These are phyloP conservation scores for Frankliniella intonsa DNA, from an alignment of 2,888 invertebrate genomes.

Conservation along the genomic window DNA sequence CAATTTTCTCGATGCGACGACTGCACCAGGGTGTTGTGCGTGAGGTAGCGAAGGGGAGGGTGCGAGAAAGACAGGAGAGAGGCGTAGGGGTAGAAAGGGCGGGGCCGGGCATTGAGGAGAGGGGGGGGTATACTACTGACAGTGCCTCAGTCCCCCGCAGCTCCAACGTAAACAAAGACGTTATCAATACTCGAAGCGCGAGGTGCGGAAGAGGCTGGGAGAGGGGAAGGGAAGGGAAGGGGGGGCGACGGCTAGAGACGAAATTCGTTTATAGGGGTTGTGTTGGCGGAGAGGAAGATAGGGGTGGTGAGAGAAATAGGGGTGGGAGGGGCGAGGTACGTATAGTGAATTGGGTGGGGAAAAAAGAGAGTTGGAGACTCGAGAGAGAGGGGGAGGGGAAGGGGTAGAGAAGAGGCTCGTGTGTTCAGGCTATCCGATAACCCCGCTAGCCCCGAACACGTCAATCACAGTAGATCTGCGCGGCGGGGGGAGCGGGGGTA, in stretches of 20 bases:
- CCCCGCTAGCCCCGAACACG: too few relatives aligned
- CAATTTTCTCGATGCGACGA: too few relatives aligned
- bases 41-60: too few relatives aligned
- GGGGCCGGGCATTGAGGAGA: neutral
- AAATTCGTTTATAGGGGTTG: neutral
- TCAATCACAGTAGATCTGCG: too few relatives aligned
- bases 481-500: neutral
- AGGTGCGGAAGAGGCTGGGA: neutral
- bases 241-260: neutral
- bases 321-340: neutral
- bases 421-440: too few relatives aligned
- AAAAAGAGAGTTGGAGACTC: neutral
- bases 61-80: too few relatives aligned
- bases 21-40: too few relatives aligned
- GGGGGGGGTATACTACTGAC: neutral
- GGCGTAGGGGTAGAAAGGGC: too few relatives aligned
- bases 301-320: neutral
- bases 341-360: too few relatives aligned
- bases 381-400: neutral
- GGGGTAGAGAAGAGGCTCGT: neutral
- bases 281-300: neutral
- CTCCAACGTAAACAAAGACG: neutral
- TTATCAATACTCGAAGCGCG: neutral
- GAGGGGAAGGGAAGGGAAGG: neutral
- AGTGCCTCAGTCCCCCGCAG: neutral